phyloP scores from a whole-genome alignment of 64 coral and sea anemone species.

The Platygyra sinensis region DNA sequence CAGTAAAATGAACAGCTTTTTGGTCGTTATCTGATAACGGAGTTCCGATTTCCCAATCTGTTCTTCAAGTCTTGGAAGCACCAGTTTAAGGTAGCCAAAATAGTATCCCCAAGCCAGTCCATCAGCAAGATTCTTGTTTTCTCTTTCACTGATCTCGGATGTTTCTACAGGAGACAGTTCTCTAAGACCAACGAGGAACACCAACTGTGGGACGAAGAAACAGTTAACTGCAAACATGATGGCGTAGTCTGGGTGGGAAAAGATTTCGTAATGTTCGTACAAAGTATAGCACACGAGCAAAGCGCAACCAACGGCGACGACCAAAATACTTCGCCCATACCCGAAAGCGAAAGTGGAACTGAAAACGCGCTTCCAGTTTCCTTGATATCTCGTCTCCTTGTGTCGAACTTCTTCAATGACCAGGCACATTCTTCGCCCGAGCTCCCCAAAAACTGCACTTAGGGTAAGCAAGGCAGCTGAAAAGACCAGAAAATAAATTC shows the following conservation, averaged over 20 bases:
- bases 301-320: not conserved
- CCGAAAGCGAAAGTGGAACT: constrained; percentile 50
- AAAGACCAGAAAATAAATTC: constrained; percentile 23
- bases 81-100: constrained; percentile 72
- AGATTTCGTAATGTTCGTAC: not conserved
- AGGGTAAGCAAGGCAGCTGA: constrained; percentile 15
- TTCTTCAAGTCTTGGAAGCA: constrained; percentile 38
- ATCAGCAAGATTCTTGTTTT: constrained; percentile 74
- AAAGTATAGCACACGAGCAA: not conserved
- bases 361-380: constrained; percentile 40
- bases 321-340: not conserved
- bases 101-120: constrained; percentile 79
- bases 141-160: constrained; percentile 52
- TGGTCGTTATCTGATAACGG: not conserved
- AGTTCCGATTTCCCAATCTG: constrained; percentile 39
- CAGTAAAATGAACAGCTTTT: constrained; percentile 63
- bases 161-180: constrained; percentile 61
- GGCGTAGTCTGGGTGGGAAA: constrained; percentile 2
- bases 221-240: constrained; percentile 42
- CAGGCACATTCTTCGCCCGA: constrained; percentile 57
- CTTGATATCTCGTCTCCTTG: constrained; percentile 55
- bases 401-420: constrained; percentile 68
- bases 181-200: constrained; percentile 49
- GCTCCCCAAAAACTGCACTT: constrained; percentile 45
- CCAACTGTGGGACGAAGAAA: constrained; percentile 28